phyloP scores from a whole-genome alignment of 2,113 vertebrate species.

The Thalassoma bifasciatum region DNA sequence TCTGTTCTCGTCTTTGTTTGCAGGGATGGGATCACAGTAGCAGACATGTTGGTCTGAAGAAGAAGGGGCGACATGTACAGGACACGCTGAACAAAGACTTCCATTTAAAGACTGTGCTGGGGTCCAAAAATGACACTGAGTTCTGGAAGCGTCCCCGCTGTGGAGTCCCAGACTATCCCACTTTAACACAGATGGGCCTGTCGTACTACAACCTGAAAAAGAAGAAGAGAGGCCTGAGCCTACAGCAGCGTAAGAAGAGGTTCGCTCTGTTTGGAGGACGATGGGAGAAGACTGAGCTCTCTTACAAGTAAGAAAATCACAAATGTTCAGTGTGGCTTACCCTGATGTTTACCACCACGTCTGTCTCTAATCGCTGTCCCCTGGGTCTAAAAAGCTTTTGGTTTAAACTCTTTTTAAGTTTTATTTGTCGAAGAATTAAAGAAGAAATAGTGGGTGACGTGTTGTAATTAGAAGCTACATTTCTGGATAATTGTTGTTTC shows the following conservation, averaged over 20 bases:
- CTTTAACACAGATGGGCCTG: neutral
- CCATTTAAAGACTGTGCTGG: slow-evolving; percentile 8
- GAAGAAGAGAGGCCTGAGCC: slow-evolving; percentile 13
- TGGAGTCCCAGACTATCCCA: slow-evolving; percentile 64
- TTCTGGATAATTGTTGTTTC: neutral
- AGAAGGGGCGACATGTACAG: slow-evolving; percentile 33
- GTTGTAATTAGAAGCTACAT: neutral
- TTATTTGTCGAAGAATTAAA: neutral
- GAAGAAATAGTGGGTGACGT: neutral
- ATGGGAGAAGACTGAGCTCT: slow-evolving; percentile 68
- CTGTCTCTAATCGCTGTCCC: neutral
- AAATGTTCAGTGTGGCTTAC: too few species aligned
- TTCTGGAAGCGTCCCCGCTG: slow-evolving; percentile 62
- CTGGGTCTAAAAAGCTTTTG: neutral
- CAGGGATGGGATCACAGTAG: slow-evolving; percentile 46
- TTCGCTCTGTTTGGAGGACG: slow-evolving; percentile 62
- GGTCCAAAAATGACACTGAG: slow-evolving; percentile 25
- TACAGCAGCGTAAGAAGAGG: slow-evolving; percentile 54
- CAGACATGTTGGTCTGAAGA: slow-evolving; percentile 21
- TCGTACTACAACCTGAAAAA: slow-evolving; percentile 28
- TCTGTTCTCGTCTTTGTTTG: slow-evolving; percentile 7
- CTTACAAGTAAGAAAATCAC: slow-evolving; percentile 62
- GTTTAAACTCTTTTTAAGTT: neutral
- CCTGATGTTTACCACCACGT: neutral
- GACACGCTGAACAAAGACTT: slow-evolving; percentile 29